A percentile compares a stretch with the other conserved stretches of the same genome.
Conservation (phyloP, 2,797 vertebrate genomes). For the Apodemus agrarius region DNA sequence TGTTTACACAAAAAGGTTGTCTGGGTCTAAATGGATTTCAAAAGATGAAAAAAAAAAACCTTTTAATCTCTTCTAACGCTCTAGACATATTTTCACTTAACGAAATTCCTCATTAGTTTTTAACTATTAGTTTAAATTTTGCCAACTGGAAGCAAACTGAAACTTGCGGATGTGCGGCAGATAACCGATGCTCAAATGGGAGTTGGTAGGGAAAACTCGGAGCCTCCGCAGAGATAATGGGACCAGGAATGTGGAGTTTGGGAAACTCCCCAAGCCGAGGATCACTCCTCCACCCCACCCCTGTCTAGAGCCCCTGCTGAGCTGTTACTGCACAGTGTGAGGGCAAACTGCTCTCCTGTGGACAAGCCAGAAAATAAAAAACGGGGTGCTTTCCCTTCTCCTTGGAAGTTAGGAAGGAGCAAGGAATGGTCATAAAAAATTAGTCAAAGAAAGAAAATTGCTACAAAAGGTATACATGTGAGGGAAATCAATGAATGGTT, state of each 20-base stretch:
- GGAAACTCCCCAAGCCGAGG: conserved; percentile 48
- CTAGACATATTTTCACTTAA: conserved; percentile 23
- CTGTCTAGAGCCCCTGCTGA: conserved; percentile 45
- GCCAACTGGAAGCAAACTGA: conserved; percentile 72
- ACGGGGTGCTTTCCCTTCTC: background rate
- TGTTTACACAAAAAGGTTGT: conserved; percentile 48
- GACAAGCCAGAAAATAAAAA: background rate
- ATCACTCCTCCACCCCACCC: conserved; percentile 17
- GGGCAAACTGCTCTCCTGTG: conserved; percentile 37
- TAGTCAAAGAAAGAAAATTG: background rate
- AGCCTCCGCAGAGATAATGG: conserved; percentile 65
- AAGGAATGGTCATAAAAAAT: background rate
- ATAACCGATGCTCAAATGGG: conserved; percentile 75
- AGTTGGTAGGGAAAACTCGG: conserved; percentile 58
- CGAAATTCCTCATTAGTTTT: conserved; percentile 54
- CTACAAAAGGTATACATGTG: background rate
- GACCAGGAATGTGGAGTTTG: conserved; percentile 65
- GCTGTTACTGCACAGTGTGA: conserved; percentile 47
- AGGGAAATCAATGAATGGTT: background rate
- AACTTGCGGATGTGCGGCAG: conserved; percentile 72
- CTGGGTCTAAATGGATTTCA: background rate
- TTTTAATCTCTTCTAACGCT: conserved; percentile 40
- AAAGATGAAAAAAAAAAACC: conserved; percentile 32
- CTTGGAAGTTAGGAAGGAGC: background rate
- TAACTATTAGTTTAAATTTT: conserved; percentile 69